Base-by-base conservation (phyloP, 2,797 vertebrate genomes). In the Melanotaenia boesemani region DNA sequence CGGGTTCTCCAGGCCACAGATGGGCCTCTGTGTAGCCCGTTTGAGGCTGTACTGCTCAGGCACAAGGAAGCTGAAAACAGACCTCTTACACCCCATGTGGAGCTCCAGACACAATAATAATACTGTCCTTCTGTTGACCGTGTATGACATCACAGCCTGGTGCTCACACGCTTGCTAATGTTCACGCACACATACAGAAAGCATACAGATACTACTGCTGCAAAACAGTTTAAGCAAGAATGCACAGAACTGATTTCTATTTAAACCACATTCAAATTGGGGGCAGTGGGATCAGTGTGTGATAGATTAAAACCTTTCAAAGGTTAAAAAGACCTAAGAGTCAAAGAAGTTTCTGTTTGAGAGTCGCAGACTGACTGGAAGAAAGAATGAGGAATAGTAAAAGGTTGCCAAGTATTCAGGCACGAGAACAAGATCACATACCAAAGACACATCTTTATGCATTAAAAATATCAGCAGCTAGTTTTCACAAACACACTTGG, bases 1-100 rank as follows among this genome's bases (percentile, higher is more conserved):
- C 22, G 15, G 76, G 87, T 77, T 83, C 90, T 90, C 64, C 63
- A n/a, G 63, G 82, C 84, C 85, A 94, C 92, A 94, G 90, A 90
- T 67, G 15, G 70, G 81, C 79, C 90, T 92, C 93, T 95, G 93
- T 94, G 86, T 62, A 55, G 71, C 79, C 78, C 30, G 36, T 81
- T 67, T 32, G n/a, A 66, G 62, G 70, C 77, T n/a, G 67, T 39
- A 22, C 66, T 39, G 56, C 60, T 78, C 39, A 59, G 67, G 70
- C 62, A 67, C 44, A 72, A 71, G 63, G 57, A 82, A 63, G 70
- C 79, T 15, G 2, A 89, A 89, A 91, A 90, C 86, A 86, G 87
- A 80, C 74, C 72, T 64, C 34, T 61, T 32, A 68, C 70, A 79
- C 79, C 74, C 71, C 81, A 76, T 20, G 56, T 72, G 62, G 77